Evolutionary conservation across 2,113 vertebrate genomes (phyloP).

Genomic region (Aegithalos caudatus): DNA sequence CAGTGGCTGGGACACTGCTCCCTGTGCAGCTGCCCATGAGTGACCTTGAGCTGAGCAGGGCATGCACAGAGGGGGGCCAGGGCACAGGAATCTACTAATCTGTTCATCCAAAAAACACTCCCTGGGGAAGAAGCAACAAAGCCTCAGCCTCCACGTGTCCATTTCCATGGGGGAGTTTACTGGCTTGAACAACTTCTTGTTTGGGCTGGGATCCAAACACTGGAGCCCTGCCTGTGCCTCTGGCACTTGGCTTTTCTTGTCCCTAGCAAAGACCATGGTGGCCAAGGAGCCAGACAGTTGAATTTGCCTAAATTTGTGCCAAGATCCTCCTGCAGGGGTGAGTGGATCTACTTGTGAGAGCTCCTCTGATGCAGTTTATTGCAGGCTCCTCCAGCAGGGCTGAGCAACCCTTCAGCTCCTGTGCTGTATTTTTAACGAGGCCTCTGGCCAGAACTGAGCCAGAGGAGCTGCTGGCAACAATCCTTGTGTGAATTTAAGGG

Average conservation of each 20-base stretch:
- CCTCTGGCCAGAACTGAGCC: background rate
- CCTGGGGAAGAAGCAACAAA: background rate
- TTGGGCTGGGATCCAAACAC: background rate
- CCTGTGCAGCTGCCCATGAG: fast-evolving
- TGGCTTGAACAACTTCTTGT: background rate
- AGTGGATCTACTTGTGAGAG: fast-evolving
- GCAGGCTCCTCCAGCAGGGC: background rate
- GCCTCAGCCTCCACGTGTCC: background rate
- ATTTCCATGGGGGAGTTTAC: background rate
- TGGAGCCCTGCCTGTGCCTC: background rate
- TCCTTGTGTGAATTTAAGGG: background rate
- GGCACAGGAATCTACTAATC: fast-evolving
- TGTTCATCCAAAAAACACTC: background rate
- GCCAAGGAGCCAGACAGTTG: background rate
- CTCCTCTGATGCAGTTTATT: background rate
- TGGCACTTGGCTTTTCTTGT: background rate
- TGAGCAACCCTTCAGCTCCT: background rate
- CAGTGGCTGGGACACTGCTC: background rate
- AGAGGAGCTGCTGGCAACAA: background rate
- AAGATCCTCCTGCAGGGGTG: background rate
- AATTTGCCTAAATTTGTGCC: background rate
- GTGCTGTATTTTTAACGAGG: background rate
- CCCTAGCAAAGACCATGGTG: background rate
- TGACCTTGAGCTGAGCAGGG: background rate
- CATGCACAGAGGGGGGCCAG: background rate